phyloP scores from a whole-genome alignment of 2,797 vertebrate genomes.

The Smutsia temminckii region DNA sequence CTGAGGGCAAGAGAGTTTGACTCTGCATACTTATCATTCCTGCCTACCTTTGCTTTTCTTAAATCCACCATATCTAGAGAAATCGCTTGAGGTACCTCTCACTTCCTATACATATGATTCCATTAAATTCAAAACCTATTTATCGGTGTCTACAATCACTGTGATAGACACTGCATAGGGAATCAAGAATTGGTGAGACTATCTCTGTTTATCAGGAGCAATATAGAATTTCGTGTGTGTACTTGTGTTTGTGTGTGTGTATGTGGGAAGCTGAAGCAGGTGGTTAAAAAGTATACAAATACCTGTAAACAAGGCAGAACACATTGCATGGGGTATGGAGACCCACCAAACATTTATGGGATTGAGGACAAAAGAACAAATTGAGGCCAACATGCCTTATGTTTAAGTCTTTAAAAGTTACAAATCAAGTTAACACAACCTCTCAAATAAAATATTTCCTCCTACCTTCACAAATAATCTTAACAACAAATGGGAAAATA shows the following conservation, averaged over 20 bases:
- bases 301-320: not conserved
- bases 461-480: not conserved
- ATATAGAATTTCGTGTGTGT: not conserved
- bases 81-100: not conserved
- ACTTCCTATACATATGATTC: not conserved
- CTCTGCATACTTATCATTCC: not conserved
- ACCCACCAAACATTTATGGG: not conserved
- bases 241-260: not conserved
- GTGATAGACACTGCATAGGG: not conserved
- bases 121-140: conserved; percentile 6
- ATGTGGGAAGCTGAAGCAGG: not conserved
- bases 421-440: not conserved
- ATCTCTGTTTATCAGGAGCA: not conserved
- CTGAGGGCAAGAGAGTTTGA: not conserved
- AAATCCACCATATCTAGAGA: not conserved
- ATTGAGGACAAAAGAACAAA: not conserved
- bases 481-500: not conserved
- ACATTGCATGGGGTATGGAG: not conserved
- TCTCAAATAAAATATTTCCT: not conserved
- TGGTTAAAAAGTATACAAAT: not conserved
- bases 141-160: not conserved
- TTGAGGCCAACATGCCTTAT: not conserved
- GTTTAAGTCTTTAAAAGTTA: not conserved
- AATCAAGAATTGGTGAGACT: not conserved
- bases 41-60: not conserved